Conservation (phyloP, 2,113 vertebrate species). For the Proterorhinus semilunaris region DNA sequence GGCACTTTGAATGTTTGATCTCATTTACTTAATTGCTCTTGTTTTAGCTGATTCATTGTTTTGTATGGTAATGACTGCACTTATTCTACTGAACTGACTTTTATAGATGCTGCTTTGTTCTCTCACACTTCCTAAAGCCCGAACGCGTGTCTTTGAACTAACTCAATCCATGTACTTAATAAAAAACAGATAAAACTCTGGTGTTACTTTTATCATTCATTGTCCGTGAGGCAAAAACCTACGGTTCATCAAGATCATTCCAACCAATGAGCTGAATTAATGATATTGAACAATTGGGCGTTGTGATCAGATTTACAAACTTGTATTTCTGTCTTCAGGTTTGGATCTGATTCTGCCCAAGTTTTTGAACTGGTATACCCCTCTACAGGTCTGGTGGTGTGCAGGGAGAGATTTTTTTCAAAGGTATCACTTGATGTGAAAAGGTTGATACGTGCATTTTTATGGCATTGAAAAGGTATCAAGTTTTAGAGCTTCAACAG, state of each 20-base stretch:
- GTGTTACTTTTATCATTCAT: neutral
- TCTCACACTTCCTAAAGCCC: neutral
- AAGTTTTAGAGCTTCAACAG: no score
- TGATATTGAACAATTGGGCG: no score
- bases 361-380: no score
- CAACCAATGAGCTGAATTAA: neutral
- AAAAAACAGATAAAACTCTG: neutral
- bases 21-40: conserved; percentile 14
- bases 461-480: no score
- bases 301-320: no score
- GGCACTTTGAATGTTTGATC: conserved; percentile 9
- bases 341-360: no score
- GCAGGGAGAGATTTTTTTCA: no score
- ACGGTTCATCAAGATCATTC: neutral
- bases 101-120: conserved; percentile 1
- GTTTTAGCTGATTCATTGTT: conserved; percentile 15
- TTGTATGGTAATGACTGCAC: conserved; percentile 13
- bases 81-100: conserved; percentile 13
- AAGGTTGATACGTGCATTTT: no score
- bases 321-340: no score
- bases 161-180: neutral
- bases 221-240: neutral
- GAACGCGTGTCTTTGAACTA: neutral
- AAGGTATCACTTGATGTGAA: no score
- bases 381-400: no score